phyloP scores from a whole-genome alignment of 1,140 invertebrate genomes.

The Cotesia vestalis region DNA sequence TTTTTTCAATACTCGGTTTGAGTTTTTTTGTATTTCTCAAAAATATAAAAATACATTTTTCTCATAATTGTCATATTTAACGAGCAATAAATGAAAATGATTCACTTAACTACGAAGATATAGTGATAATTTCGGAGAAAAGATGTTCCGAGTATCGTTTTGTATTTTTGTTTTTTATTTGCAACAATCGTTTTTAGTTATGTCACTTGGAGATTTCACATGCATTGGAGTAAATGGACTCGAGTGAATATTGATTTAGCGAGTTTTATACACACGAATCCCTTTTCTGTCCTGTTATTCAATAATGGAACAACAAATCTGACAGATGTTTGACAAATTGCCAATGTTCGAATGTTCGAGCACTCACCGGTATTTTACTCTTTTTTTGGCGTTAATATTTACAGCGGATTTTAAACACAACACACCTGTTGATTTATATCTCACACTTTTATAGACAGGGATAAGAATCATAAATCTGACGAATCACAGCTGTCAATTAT shows the following conservation, averaged over 20 bases:
- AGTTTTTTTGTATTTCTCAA: not conserved
- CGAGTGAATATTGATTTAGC: no score
- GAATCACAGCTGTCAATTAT: not conserved
- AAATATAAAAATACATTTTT: no score
- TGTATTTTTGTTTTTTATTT: conserved; percentile 2
- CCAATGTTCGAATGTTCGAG: not conserved
- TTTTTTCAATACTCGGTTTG: no score
- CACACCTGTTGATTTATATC: conserved; percentile 31
- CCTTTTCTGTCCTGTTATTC: no score
- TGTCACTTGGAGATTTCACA: no score
- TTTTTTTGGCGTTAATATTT: not conserved
- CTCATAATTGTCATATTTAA: no score
- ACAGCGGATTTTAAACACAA: conserved; percentile 3
- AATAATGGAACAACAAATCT: no score
- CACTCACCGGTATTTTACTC: not conserved
- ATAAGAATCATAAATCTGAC: not conserved
- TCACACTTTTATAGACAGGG: not conserved
- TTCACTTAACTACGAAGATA: no score
- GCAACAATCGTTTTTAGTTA: not conserved
- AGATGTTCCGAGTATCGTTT: not conserved
- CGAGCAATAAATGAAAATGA: no score
- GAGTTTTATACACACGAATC: not conserved
- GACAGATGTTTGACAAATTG: not conserved
- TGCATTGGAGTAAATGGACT: no score
- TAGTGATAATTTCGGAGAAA: no score